Conservation (phyloP, 2,797 vertebrate genomes). For the Zonotrichia albicollis region DNA sequence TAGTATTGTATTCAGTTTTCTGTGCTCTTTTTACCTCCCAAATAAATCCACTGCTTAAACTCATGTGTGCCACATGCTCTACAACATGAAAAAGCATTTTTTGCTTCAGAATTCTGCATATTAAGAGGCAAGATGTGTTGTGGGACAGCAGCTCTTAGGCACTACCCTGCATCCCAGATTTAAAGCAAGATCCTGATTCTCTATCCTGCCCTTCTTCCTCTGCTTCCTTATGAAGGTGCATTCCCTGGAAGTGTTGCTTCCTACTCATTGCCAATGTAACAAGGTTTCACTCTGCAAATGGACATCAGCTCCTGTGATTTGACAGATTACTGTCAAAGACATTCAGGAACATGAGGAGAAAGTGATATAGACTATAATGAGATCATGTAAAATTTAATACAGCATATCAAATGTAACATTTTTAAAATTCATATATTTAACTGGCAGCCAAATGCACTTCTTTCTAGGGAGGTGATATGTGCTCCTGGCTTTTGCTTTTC, state of each 20-base stretch:
- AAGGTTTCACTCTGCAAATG: background rate
- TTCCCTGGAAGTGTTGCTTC: background rate
- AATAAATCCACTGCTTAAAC: background rate
- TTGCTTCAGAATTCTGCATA: background rate
- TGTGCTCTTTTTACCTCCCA: background rate
- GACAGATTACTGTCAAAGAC: background rate
- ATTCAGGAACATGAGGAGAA: background rate
- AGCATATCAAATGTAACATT: background rate
- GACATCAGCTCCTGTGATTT: background rate
- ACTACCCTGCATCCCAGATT: fast-evolving
- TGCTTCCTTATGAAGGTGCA: background rate
- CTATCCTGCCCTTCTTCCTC: background rate
- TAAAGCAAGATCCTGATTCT: background rate
- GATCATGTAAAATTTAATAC: background rate
- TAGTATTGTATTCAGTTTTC: background rate
- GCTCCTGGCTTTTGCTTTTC: background rate
- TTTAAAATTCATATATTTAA: conserved; percentile 26
- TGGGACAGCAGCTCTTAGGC: background rate
- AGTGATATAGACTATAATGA: background rate
- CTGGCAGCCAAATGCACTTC: background rate
- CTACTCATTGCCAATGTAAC: background rate
- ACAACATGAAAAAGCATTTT: background rate
- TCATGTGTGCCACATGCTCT: background rate
- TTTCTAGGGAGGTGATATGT: background rate
- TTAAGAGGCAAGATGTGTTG: fast-evolving